These are phyloP conservation scores for Colletes gigas DNA, from an alignment of 1,140 invertebrate species.

Conservation along the genomic window DNA sequence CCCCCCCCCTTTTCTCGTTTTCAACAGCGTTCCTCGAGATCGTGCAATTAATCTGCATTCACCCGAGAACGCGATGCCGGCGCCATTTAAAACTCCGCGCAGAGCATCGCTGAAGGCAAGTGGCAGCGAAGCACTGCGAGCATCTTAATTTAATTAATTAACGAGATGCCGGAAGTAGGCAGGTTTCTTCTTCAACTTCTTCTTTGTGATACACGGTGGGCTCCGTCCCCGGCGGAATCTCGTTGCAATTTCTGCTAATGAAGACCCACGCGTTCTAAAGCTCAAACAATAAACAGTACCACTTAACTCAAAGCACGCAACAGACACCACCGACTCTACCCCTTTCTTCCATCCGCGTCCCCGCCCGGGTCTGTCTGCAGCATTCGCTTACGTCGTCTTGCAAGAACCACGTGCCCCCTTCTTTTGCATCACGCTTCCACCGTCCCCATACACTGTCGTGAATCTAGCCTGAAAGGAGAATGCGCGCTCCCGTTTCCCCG, in stretches of 20 bases:
- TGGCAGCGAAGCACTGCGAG: neutral
- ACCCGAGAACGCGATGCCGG: neutral
- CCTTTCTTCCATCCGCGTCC: neutral
- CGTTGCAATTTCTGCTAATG: conserved; percentile 62
- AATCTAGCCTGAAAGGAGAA: conserved; percentile 25
- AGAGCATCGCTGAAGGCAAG: neutral
- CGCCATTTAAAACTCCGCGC: neutral
- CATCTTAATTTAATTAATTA: conserved; percentile 70
- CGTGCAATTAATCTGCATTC: conserved; percentile 28
- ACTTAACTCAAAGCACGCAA: conserved; percentile 54
- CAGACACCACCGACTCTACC: neutral
- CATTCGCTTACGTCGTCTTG: conserved; percentile 11
- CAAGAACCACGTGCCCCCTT: neutral
- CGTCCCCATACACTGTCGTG: neutral
- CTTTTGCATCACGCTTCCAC: neutral
- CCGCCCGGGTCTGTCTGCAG: neutral
- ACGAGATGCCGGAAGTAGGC: conserved; percentile 51
- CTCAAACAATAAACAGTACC: conserved; percentile 62
- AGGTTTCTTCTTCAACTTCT: conserved; percentile 54
- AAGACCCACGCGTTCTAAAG: conserved; percentile 58
- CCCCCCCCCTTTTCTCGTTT: neutral
- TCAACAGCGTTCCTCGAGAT: neutral
- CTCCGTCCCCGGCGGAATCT: conserved; percentile 8
- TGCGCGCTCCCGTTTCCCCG: neutral
- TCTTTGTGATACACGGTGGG: conserved; percentile 42